Evolutionary conservation across 2,888 invertebrate species (phyloP).

Genomic region (Drosophila cyrtoloma): DNA sequence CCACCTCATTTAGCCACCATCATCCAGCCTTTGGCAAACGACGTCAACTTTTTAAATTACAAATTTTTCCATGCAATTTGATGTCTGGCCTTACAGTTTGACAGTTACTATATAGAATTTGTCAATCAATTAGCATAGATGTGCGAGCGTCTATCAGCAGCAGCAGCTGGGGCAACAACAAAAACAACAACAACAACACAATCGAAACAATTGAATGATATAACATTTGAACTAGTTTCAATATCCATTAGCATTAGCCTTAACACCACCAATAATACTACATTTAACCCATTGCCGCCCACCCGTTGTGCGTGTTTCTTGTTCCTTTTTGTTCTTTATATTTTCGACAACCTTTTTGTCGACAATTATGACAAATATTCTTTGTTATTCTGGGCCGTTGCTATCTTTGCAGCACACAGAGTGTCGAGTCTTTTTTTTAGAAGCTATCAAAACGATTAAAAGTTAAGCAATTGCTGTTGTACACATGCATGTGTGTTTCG

Average conservation of each 20-base stretch:
- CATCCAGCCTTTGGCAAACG: constrained; percentile 15
- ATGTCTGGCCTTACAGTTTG: constrained; percentile 68
- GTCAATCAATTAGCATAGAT: constrained; percentile 65
- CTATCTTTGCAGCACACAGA: constrained; percentile 42
- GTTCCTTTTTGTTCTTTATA: constrained; percentile 27
- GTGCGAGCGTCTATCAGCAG: constrained; percentile 45
- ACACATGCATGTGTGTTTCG: constrained; percentile 33
- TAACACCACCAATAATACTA: constrained; percentile 19
- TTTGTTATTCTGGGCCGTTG: constrained; percentile 82
- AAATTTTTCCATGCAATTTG: constrained; percentile 69
- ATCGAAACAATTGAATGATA: constrained; percentile 38
- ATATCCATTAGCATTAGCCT: constrained; percentile 49
- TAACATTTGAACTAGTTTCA: constrained; percentile 69
- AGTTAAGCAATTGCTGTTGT: constrained; percentile 19
- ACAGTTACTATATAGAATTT: constrained; percentile 39
- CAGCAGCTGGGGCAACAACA: constrained; percentile 32
- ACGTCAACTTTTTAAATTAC: constrained; percentile 49
- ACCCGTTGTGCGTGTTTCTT: constrained; percentile 33
- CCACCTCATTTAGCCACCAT: neutral
- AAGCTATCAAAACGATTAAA: constrained; percentile 34
- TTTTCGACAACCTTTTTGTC: constrained; percentile 12
- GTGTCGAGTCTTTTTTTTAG: constrained; percentile 19
- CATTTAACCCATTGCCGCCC: constrained; percentile 75
- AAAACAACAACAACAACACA: constrained; percentile 42
- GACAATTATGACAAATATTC: constrained; percentile 10